A percentile compares a stretch with the other conserved stretches of the same genome.
phyloP scores from a whole-genome alignment of 2,888 invertebrate genomes.

The Apamea sordens region DNA sequence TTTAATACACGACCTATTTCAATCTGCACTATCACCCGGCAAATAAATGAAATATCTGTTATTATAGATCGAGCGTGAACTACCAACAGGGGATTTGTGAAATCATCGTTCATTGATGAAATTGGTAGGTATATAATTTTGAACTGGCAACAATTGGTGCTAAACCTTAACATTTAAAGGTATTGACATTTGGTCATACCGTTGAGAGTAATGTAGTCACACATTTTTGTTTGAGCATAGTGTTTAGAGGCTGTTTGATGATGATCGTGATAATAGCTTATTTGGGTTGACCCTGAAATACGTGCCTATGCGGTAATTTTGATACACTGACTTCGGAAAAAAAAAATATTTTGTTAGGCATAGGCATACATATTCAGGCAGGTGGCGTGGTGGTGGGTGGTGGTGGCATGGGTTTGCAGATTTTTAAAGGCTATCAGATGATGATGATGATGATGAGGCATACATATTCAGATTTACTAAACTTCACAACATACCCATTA shows the following conservation, averaged over 20 bases:
- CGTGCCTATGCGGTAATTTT: background rate
- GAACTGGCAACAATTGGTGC: conserved; percentile 15
- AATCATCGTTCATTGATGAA: conserved; percentile 12
- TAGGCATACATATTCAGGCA: no score
- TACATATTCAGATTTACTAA: background rate
- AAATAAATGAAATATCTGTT: conserved; percentile 38
- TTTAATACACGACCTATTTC: conserved; percentile 43
- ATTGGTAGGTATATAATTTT: conserved; percentile 33
- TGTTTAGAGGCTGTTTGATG: conserved; percentile 18
- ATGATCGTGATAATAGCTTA: conserved; percentile 14
- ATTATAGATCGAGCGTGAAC: conserved; percentile 20
- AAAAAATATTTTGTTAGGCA: background rate
- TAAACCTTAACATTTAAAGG: conserved; percentile 39
- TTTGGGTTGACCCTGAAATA: conserved; percentile 32
- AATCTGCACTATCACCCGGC: conserved; percentile 31
- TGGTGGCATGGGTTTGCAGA: no score
- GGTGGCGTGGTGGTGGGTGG: no score
- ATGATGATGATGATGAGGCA: no score
- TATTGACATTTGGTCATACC: conserved; percentile 36
- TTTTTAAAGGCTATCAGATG: no score
- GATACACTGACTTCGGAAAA: background rate
- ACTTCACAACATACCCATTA: background rate
- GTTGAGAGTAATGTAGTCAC: conserved; percentile 31
- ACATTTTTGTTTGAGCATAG: conserved; percentile 35
- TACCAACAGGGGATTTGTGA: conserved; percentile 26